Evolutionary conservation across 2,797 vertebrate genomes (phyloP).

Genomic region (Heteromormyrus szaboi): DNA sequence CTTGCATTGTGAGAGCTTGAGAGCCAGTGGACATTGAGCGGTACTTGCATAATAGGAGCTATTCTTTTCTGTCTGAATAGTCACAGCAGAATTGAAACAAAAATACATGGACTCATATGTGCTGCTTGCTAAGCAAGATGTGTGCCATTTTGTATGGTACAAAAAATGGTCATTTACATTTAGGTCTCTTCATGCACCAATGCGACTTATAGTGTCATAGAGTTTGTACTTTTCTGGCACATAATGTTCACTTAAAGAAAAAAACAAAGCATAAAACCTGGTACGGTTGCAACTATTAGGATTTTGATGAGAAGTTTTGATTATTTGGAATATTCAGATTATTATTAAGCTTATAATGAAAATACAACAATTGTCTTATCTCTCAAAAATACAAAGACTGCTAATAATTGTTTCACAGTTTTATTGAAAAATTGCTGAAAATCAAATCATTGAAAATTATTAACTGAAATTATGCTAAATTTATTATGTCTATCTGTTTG

Average conservation of each 20-base stretch:
- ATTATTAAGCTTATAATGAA: neutral
- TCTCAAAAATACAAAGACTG: neutral
- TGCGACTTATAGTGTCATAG: neutral
- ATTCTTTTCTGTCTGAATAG: constrained; percentile 1
- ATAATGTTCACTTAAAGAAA: neutral
- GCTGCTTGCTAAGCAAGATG: neutral
- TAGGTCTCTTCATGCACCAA: neutral
- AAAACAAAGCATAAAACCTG: neutral
- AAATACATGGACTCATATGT: neutral
- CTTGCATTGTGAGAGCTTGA: neutral
- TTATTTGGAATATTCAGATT: neutral
- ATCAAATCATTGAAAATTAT: neutral
- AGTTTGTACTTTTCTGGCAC: neutral
- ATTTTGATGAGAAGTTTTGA: neutral
- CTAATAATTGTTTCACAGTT: neutral
- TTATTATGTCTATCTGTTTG: neutral
- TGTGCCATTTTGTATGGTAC: neutral
- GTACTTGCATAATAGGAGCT: neutral
- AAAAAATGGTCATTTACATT: neutral
- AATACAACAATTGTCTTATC: neutral
- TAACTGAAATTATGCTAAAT: neutral
- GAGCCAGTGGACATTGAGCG: neutral
- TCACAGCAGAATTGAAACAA: neutral
- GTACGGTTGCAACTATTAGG: neutral
- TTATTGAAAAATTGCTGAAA: neutral